Percentiles rank a stretch among this genome's conserved stretches.
These are phyloP conservation scores for Trachythela sp. DNA, from an alignment of 64 coral and sea anemone species.

Conservation along the genomic window DNA sequence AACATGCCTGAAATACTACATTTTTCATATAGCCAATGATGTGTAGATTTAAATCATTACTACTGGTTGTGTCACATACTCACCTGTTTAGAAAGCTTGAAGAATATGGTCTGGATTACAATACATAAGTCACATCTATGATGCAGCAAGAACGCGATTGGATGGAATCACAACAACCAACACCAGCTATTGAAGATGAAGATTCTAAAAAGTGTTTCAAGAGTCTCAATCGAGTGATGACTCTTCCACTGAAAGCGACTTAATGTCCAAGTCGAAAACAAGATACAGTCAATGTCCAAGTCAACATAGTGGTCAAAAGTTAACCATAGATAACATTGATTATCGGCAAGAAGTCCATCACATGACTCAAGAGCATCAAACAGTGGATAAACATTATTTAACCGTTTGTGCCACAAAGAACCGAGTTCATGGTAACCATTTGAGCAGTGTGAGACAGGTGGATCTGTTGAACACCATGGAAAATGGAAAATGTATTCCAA, in stretches of 20 bases:
- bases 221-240: not conserved
- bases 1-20: not conserved
- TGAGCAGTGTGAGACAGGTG: not conserved
- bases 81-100: conserved; percentile 35
- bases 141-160: not conserved
- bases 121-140: not conserved
- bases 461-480: not conserved
- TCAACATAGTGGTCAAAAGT: not conserved
- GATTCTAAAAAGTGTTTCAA: not conserved
- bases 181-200: not conserved
- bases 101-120: conserved; percentile 56
- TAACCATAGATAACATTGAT: not conserved
- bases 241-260: not conserved
- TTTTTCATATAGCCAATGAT: not conserved
- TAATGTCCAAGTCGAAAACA: not conserved
- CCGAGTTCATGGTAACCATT: not conserved
- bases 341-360: not conserved
- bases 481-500: conserved; percentile 40
- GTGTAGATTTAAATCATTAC: not conserved
- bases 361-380: not conserved
- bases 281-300: not conserved
- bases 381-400: not conserved
- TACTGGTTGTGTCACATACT: not conserved
- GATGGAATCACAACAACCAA: not conserved
- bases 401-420: not conserved